These are phyloP conservation scores for Agrochola lychnidis DNA, from an alignment of 2,888 invertebrate genomes.

Conservation along the genomic window DNA sequence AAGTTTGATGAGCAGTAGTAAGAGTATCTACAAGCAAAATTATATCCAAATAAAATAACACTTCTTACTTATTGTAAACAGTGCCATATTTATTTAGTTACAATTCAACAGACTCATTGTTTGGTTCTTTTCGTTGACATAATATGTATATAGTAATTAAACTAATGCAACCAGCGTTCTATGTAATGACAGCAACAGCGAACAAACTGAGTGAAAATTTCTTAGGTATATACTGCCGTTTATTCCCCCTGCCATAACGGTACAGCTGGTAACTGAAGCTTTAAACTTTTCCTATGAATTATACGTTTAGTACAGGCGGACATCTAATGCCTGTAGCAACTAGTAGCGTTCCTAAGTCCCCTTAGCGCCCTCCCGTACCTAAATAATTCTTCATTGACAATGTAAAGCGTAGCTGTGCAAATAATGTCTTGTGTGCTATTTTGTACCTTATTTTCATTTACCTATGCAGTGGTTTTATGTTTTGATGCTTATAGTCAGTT, in stretches of 20 bases:
- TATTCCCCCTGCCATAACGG: slow-evolving; percentile 8
- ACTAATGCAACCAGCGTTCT: background rate
- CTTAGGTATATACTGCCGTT: background rate
- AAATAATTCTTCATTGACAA: slow-evolving; percentile 45
- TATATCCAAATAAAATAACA: background rate
- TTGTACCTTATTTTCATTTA: slow-evolving; percentile 1
- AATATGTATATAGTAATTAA: background rate
- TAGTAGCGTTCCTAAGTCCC: slow-evolving; percentile 16
- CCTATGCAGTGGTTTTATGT: background rate
- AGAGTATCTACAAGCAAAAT: background rate
- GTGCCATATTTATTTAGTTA: background rate
- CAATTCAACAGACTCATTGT: too few species aligned
- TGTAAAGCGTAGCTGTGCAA: slow-evolving; percentile 28
- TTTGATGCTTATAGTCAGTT: background rate
- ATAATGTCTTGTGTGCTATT: slow-evolving; percentile 1
- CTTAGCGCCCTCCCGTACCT: slow-evolving; percentile 18
- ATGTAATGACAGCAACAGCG: slow-evolving; percentile 10
- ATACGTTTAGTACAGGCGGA: slow-evolving; percentile 32
- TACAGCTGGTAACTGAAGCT: slow-evolving; percentile 39
- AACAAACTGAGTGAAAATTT: slow-evolving; percentile 1
- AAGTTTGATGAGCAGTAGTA: background rate
- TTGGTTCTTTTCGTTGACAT: background rate
- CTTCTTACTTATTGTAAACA: background rate
- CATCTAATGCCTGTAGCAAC: slow-evolving; percentile 33
- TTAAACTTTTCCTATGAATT: slow-evolving; percentile 47